These are phyloP conservation scores for Mystacides longicornis DNA, from an alignment of 2,888 invertebrate species.

Conservation along the genomic window DNA sequence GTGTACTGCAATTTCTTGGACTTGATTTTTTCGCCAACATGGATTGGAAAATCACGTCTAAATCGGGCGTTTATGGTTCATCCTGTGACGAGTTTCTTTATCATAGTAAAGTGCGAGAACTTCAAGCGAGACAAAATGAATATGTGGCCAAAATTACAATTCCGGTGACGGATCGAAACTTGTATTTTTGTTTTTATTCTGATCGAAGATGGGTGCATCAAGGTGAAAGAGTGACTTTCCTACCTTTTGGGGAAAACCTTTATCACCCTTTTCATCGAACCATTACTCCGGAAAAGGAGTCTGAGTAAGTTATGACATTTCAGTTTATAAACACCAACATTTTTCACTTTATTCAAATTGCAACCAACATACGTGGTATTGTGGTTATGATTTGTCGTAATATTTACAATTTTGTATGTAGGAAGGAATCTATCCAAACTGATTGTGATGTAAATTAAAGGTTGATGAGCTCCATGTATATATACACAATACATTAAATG, in stretches of 20 bases:
- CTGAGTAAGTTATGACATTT: background rate
- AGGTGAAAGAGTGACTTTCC: constrained; percentile 6
- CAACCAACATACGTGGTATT: too few relatives aligned
- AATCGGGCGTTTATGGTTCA: constrained; percentile 10
- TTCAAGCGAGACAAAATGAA: constrained; percentile 7
- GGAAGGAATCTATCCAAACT: too few relatives aligned
- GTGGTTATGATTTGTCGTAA: too few relatives aligned
- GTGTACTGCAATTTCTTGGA: constrained; percentile 11
- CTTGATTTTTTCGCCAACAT: constrained; percentile 11
- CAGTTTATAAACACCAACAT: too few relatives aligned
- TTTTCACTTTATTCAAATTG: too few relatives aligned
- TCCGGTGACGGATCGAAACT: constrained; percentile 12
- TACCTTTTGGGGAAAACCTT: background rate
- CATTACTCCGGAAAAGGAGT: background rate
- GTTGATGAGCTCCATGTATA: too few relatives aligned
- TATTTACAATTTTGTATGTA: too few relatives aligned
- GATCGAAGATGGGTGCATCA: constrained; percentile 17
- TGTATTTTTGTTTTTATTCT: constrained; percentile 16
- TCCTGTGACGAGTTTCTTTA: constrained; percentile 7
- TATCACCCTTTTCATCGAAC: background rate
- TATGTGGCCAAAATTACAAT: constrained; percentile 9
- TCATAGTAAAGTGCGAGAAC: constrained; percentile 8
- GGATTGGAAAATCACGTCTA: constrained; percentile 10
- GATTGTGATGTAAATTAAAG: too few relatives aligned
- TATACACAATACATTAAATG: too few relatives aligned